These are phyloP conservation scores for Patella depressa DNA, from an alignment of 2,888 invertebrate species.

Conservation along the genomic window DNA sequence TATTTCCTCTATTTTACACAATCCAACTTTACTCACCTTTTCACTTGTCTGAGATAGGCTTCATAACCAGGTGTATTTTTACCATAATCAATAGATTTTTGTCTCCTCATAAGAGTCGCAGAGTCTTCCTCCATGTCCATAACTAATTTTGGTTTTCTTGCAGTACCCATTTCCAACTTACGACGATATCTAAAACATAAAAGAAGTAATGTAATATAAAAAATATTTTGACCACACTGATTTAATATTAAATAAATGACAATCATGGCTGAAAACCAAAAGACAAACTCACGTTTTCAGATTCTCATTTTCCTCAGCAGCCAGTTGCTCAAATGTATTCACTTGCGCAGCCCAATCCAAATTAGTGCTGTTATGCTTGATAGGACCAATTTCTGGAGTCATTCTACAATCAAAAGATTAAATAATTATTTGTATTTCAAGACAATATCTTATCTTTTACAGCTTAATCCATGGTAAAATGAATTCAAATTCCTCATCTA, in stretches of 20 bases:
- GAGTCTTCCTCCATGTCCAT: slow-evolving; percentile 79
- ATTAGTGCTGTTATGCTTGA: neutral
- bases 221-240: neutral
- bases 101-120: slow-evolving; percentile 80
- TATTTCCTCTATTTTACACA: neutral
- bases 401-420: slow-evolving; percentile 2
- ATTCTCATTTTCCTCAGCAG: slow-evolving; percentile 15
- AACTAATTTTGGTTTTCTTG: slow-evolving; percentile 42
- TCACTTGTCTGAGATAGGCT: slow-evolving; percentile 80
- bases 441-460: too few relatives aligned
- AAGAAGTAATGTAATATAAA: neutral
- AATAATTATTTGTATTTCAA: too few relatives aligned
- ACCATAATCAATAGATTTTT: slow-evolving; percentile 95
- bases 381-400: neutral
- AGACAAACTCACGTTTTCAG: slow-evolving; percentile 15
- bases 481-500: too few relatives aligned
- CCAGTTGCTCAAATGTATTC: slow-evolving; percentile 21
- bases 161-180: slow-evolving; percentile 41
- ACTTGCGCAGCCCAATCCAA: slow-evolving; percentile 16
- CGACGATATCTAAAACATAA: slow-evolving; percentile 37
- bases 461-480: too few relatives aligned
- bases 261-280: neutral
- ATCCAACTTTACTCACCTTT: slow-evolving; percentile 74
- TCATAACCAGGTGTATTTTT: slow-evolving; percentile 92
- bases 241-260: too few relatives aligned